Percentiles rank a stretch among this genome's conserved stretches.
These are phyloP conservation scores for Parauchenoglanis ngamensis DNA, from an alignment of 2,797 vertebrate species.

Conservation along the genomic window DNA sequence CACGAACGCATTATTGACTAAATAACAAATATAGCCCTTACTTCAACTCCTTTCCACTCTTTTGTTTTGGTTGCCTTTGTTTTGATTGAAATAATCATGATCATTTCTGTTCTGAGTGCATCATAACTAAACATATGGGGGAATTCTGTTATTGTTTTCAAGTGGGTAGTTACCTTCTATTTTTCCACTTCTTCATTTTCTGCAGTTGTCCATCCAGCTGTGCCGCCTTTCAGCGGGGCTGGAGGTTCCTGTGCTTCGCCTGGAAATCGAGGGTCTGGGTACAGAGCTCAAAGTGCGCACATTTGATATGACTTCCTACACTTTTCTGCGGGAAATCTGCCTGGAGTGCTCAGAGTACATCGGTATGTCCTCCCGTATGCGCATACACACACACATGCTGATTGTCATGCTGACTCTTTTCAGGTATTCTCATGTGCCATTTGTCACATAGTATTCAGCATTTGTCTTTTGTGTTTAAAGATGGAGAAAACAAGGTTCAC, in stretches of 20 bases:
- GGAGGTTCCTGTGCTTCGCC: constrained; percentile 84
- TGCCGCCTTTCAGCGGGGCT: constrained; percentile 75
- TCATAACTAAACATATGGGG: background rate
- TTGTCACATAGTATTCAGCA: background rate
- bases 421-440: background rate
- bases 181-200: background rate
- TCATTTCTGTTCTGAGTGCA: background rate
- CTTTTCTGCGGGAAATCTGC: constrained; percentile 89
- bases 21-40: background rate
- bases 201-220: constrained; percentile 86
- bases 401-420: background rate
- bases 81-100: background rate
- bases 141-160: background rate
- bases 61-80: too few relatives aligned
- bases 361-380: constrained; percentile 72
- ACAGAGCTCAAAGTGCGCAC: constrained; percentile 87
- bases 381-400: background rate
- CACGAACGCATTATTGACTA: background rate
- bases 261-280: constrained; percentile 86
- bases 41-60: background rate
- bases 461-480: constrained; percentile 67
- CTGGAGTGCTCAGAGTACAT: constrained; percentile 91
- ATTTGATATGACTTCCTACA: constrained; percentile 87
- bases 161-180: background rate
- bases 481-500: constrained; percentile 87